Base-by-base conservation (phyloP, 2,113 vertebrate species). In the Poeciliopsis occidentalis region DNA sequence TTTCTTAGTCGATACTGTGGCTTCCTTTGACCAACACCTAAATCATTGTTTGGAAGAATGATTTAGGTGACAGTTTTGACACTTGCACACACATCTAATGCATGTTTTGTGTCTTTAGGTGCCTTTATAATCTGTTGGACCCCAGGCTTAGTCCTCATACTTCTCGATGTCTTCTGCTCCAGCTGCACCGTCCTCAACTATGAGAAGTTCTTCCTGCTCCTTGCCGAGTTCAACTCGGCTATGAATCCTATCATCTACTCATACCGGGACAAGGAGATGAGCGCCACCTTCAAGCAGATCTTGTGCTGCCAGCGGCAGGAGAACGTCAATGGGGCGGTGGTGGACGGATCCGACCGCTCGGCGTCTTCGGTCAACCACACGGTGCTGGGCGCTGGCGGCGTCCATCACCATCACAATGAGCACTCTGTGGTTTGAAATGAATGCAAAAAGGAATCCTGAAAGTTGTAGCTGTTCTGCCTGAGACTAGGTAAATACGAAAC, bases 161-260 rank as follows among this genome's bases (percentile, higher is more conserved):
- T 99, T 31, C 95, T 99, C 0, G 98, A 99, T 8, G 97, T 98
- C 75, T 99, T 97, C 87, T 99, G 98, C 37, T 90, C 95, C 0
- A 95, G 84, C 44, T 99, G 98, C 83, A 95, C 96, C 0, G 95
- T 99, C 71, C 94, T 99, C 83, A 94, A 95, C 67, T 99, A 96
- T 0, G 98, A 99, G 87, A 99, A 99, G 87, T 99, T 99, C 90
- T 99, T 99, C 93, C 95, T 99, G 22, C 96, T 99, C 60, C 94
- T 99, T 2, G 98, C 98, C 0, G 98, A 99, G 90, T 98, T 99
- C 94, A 99, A 99, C 93, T 99, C 98, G 0, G 98, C 98, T 85
- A 99, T 99, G 98, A 99, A 99, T 90, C 98, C 98, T 84, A 99
- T 99, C 92, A 99, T 99, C 91, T 99, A 99, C 92, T 99, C 98